These are phyloP conservation scores for Mormoops blainvillei DNA, from an alignment of 2,113 vertebrate species.

Conservation along the genomic window DNA sequence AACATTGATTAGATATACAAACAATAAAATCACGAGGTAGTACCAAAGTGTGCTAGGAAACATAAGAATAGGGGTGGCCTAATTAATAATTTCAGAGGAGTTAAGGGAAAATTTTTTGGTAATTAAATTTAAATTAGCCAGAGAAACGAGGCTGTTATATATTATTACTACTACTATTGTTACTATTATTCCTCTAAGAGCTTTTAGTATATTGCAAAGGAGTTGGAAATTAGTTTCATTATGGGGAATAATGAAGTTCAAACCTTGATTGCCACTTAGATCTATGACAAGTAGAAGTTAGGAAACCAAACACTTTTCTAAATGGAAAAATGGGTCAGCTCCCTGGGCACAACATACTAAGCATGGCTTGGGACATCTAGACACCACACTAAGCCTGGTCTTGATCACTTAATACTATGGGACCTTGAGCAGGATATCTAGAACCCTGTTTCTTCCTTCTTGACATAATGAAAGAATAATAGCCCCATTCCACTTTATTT, in stretches of 20 bases:
- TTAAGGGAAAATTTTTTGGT: background rate
- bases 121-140: background rate
- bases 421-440: background rate
- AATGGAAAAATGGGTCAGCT: background rate
- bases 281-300: background rate
- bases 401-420: background rate
- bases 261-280: background rate
- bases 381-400: background rate
- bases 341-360: background rate
- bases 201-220: background rate
- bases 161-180: background rate
- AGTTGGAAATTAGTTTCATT: background rate
- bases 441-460: background rate
- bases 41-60: background rate
- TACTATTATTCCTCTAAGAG: background rate
- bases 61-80: background rate
- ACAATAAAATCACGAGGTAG: background rate
- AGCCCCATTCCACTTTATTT: background rate
- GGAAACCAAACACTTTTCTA: constrained; percentile 11
- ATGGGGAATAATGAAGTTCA: background rate
- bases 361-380: background rate
- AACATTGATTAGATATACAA: background rate
- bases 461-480: background rate
- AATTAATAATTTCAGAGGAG: background rate
- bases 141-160: background rate